Percentiles rank a stretch among this genome's conserved stretches.
These are phyloP conservation scores for Alsophila aescularia DNA, from an alignment of 2,888 invertebrate genomes.

Conservation along the genomic window DNA sequence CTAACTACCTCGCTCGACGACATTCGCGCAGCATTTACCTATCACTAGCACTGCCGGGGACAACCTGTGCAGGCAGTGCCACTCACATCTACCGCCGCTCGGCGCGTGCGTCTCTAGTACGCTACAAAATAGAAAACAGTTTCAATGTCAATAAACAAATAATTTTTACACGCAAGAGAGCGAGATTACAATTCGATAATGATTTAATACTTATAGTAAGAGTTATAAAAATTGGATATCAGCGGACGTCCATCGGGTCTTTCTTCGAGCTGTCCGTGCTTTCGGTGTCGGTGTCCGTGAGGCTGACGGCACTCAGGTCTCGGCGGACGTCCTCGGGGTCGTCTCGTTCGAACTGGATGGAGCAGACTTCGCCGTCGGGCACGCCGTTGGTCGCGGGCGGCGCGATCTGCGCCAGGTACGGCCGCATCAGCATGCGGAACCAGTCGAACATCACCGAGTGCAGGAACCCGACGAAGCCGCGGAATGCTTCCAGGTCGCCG, in stretches of 20 bases:
- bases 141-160: slow-evolving; percentile 7
- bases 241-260: neutral
- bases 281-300: neutral
- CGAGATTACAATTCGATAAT: slow-evolving; percentile 13
- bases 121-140: slow-evolving; percentile 12
- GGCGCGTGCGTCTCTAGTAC: neutral
- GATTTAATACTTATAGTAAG: slow-evolving; percentile 9
- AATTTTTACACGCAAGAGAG: slow-evolving; percentile 10
- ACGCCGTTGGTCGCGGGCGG: neutral
- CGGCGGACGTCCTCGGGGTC: neutral
- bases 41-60: neutral
- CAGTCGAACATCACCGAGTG: slow-evolving; percentile 51
- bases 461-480: slow-evolving; percentile 62
- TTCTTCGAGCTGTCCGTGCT: neutral
- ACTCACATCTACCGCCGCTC: slow-evolving; percentile 1
- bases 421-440: slow-evolving; percentile 49
- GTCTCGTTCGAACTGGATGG: neutral
- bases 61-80: slow-evolving; percentile 3
- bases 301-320: neutral
- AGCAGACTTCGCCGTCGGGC: neutral
- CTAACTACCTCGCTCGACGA: neutral
- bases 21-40: slow-evolving; percentile 1
- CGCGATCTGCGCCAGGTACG: slow-evolving; percentile 37
- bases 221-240: neutral
- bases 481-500: slow-evolving; percentile 52